A percentile compares a stretch with the other conserved stretches of the same genome.
These are phyloP conservation scores for Hydropsyche betteni DNA, from an alignment of 2,888 invertebrate genomes.

Conservation along the genomic window DNA sequence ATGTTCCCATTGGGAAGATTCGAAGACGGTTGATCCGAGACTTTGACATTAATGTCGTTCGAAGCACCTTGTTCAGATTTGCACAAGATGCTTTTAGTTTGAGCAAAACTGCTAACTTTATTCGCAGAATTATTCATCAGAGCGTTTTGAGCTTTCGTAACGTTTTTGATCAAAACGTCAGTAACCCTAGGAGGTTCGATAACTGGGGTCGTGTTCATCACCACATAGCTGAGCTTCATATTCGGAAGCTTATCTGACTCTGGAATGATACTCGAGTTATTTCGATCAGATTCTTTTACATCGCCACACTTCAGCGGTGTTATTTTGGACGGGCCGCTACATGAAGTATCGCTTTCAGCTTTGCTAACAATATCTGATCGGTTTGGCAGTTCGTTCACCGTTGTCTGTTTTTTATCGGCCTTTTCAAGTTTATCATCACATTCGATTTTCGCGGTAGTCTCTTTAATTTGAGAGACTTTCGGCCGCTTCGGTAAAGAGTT, in stretches of 20 bases:
- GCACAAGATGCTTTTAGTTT: slow-evolving; percentile 65
- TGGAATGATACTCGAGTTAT: not conserved
- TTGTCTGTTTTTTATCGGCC: slow-evolving; percentile 55
- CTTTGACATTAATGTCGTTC: slow-evolving; percentile 25
- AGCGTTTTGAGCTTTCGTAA: not conserved
- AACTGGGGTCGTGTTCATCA: not conserved
- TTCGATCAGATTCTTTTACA: slow-evolving; percentile 1
- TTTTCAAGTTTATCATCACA: slow-evolving; percentile 52
- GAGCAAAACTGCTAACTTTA: slow-evolving; percentile 69
- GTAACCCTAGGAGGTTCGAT: not conserved
- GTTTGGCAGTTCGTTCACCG: slow-evolving; percentile 53
- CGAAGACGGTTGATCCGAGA: not conserved
- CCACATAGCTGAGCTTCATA: too few relatives aligned
- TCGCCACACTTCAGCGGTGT: not conserved
- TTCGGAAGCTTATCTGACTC: not conserved
- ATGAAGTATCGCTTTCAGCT: too few relatives aligned
- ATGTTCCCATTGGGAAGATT: slow-evolving; percentile 38
- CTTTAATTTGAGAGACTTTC: slow-evolving; percentile 56
- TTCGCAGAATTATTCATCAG: slow-evolving; percentile 50
- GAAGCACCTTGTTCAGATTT: slow-evolving; percentile 55
- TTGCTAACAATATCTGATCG: too few relatives aligned
- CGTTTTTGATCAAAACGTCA: not conserved
- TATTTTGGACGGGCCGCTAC: too few relatives aligned
- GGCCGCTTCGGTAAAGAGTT: slow-evolving; percentile 74
- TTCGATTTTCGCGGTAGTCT: slow-evolving; percentile 37